Base-by-base conservation (phyloP, 2,888 invertebrate species). In the Hemithea aestivaria region DNA sequence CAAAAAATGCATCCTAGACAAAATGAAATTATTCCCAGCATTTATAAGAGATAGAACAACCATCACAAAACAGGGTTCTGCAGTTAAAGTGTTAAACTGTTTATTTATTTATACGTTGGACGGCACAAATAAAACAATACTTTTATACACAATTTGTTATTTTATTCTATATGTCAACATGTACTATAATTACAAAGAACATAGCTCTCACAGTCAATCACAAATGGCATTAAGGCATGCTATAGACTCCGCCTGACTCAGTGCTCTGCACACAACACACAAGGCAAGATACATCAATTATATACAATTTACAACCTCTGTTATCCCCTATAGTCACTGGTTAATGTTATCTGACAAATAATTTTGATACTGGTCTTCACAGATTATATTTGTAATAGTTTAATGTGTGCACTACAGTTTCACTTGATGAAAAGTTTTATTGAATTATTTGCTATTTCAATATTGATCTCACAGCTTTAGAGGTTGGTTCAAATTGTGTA, bases 181-280 rank as follows among this genome's bases (percentile, higher is more conserved):
- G 62, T 73, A 78, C 82, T 81, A 84, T 76, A 73, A 73, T 63
- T 66, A 66, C 62, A 67, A 62, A 68, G 56, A 52, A 65, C 73
- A 73, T 66, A 60, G 70, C 73, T 69, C 69, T 74, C 70, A 73
- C 75, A 73, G 61, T 70, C 75, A 78, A 48, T 79, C 77, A 82
- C 77, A 77, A 74, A 73, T 79, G 74, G 80, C 81, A 77, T 69
- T 78, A 81, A 82, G 81, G 81, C 82, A 78, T 76, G 70, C 74
- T 67, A 46, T 51, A 46, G 52, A 56, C 53, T 39, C 45, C n/a
- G n/a, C n/a, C n/a, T n/a, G n/a, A 41, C 38, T 31, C 42, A 32
- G 51, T 51, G 53, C 48, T 50, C 43, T 33, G 48, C 48, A 47
- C 53, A 51, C 48, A 40, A 50, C 42, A 43, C 44, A 45, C 46